These are phyloP conservation scores for Mamestra brassicae DNA, from an alignment of 2,888 invertebrate genomes.

Conservation along the genomic window DNA sequence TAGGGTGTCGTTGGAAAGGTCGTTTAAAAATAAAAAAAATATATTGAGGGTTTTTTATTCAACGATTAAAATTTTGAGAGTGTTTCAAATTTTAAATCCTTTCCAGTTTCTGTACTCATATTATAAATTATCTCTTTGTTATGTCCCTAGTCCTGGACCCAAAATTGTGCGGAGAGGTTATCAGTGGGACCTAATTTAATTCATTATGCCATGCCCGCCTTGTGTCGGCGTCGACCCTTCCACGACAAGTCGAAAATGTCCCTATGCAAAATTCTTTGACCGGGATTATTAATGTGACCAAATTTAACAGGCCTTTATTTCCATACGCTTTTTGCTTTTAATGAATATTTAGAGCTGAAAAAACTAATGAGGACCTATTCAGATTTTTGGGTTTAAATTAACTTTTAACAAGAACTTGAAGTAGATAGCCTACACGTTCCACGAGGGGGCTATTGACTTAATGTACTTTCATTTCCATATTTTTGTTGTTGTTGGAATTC, in stretches of 20 bases:
- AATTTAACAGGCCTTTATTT: slow-evolving; percentile 71
- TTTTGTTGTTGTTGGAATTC: too few species aligned
- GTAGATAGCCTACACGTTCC: neutral
- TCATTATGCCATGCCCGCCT: slow-evolving; percentile 85
- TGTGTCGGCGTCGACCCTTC: slow-evolving; percentile 84
- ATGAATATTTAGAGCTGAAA: slow-evolving; percentile 57
- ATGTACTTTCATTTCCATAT: neutral
- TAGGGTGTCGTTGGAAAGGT: too few species aligned
- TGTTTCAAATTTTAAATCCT: slow-evolving; percentile 32
- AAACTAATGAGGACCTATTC: slow-evolving; percentile 47
- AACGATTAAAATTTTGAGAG: too few species aligned
- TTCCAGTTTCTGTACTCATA: slow-evolving; percentile 66
- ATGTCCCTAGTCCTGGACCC: slow-evolving; percentile 71
- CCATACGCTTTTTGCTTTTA: slow-evolving; percentile 59
- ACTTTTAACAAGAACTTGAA: slow-evolving; percentile 9
- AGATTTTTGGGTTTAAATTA: slow-evolving; percentile 24
- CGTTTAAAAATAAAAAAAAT: too few species aligned
- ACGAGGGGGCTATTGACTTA: neutral
- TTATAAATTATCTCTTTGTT: slow-evolving; percentile 62
- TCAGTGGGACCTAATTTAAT: slow-evolving; percentile 89
- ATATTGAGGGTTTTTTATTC: too few species aligned
- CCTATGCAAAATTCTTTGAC: slow-evolving; percentile 85
- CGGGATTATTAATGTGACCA: slow-evolving; percentile 77
- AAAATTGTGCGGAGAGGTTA: slow-evolving; percentile 86
- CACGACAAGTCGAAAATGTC: slow-evolving; percentile 79